Percentiles rank a stretch among this genome's conserved stretches.
Conservation (phyloP, 2,797 vertebrate genomes). For the Sebastes minor region DNA sequence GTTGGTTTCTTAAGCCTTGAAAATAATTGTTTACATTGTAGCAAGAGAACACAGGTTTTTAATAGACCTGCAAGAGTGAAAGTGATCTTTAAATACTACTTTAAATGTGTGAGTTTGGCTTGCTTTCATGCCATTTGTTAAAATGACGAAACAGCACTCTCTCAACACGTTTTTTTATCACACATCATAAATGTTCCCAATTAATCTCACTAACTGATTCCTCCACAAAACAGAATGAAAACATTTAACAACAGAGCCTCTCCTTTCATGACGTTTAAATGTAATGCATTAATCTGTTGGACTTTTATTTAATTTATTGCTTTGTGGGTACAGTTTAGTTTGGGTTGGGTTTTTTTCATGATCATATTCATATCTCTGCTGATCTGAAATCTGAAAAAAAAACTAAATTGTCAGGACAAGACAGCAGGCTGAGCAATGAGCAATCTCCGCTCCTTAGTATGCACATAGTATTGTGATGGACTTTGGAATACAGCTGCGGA, state of each 20-base stretch:
- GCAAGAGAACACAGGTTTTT: not conserved
- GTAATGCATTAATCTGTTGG: not conserved
- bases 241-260: not conserved
- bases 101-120: not conserved
- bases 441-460: constrained; percentile 78
- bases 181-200: not conserved
- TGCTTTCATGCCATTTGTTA: not conserved
- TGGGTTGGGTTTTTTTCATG: not conserved
- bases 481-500: constrained; percentile 86
- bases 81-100: not conserved
- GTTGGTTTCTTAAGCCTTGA: not conserved
- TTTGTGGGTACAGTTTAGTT: not conserved
- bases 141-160: not conserved
- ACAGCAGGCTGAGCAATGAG: constrained; percentile 66
- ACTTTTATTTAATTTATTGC: not conserved
- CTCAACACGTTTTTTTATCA: not conserved
- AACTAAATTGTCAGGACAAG: constrained; percentile 43
- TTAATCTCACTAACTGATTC: constrained; percentile 7
- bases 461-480: constrained; percentile 83
- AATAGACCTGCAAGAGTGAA: not conserved
- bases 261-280: not conserved
- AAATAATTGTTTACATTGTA: not conserved
- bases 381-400: constrained; percentile 26
- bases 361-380: constrained; percentile 6
- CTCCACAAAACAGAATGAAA: not conserved